Percentiles rank a stretch among this genome's conserved stretches.
Conservation (phyloP, 2,888 invertebrate species). For the Idaea biselata region DNA sequence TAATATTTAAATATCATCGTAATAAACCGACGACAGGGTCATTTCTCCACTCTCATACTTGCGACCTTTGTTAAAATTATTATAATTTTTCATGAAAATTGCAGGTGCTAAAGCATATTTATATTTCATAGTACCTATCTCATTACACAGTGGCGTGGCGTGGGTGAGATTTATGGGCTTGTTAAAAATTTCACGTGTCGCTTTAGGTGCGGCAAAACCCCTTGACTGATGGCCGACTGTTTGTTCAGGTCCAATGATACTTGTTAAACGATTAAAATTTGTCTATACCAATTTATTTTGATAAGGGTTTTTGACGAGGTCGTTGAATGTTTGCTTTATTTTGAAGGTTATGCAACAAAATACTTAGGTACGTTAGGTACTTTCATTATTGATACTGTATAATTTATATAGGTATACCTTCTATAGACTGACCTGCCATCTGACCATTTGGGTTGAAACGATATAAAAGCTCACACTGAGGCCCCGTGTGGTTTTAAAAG, state of each 20-base stretch:
- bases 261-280: background rate
- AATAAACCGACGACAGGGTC: background rate
- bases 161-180: conserved; percentile 33
- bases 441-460: too few species aligned
- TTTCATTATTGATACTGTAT: too few species aligned
- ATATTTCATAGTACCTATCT: conserved; percentile 29
- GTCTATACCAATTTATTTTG: background rate
- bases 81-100: conserved; percentile 10
- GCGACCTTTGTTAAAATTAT: conserved; percentile 1
- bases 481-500: too few species aligned
- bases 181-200: conserved; percentile 32
- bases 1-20: too few species aligned
- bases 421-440: too few species aligned
- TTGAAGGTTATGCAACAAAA: background rate
- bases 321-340: background rate
- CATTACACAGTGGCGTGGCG: conserved; percentile 29
- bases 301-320: background rate
- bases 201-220: conserved; percentile 4
- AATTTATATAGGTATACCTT: too few species aligned
- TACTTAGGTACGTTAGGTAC: too few species aligned
- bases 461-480: too few species aligned
- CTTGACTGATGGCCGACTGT: conserved; percentile 20
- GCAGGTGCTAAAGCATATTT: conserved; percentile 29
- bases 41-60: background rate
- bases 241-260: conserved; percentile 1